Percentiles rank a stretch among this genome's conserved stretches.
These are phyloP conservation scores for Egretta garzetta DNA, from an alignment of 2,113 vertebrate species.

Conservation along the genomic window DNA sequence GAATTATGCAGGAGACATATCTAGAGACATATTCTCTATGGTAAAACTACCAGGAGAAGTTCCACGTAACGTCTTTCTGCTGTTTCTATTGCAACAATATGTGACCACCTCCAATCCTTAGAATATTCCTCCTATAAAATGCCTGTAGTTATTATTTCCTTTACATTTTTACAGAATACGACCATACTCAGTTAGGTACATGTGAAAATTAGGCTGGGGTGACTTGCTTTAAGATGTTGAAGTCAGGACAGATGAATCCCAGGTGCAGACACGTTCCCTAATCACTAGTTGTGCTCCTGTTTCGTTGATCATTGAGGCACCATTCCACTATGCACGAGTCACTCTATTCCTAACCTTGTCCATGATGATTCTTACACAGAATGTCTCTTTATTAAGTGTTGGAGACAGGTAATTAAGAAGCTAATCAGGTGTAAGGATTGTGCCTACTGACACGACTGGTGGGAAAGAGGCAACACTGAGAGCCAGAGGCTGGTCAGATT, in stretches of 20 bases:
- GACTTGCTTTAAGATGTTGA: neutral
- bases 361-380: neutral
- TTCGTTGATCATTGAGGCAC: neutral
- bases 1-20: neutral
- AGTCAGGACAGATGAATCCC: neutral
- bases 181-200: neutral
- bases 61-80: neutral
- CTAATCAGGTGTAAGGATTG: neutral
- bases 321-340: rapidly evolving
- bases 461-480: neutral
- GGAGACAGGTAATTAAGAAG: neutral
- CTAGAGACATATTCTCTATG: neutral
- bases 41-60: neutral
- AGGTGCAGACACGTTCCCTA: neutral
- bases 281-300: neutral
- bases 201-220: neutral
- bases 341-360: neutral
- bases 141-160: neutral
- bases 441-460: neutral
- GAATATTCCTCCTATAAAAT: neutral
- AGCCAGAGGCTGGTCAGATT: neutral
- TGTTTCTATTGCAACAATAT: neutral
- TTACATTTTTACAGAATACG: neutral
- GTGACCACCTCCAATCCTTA: neutral
- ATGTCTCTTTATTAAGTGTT: neutral